phyloP scores from a whole-genome alignment of 2,797 vertebrate species.

The Miichthys miiuy region DNA sequence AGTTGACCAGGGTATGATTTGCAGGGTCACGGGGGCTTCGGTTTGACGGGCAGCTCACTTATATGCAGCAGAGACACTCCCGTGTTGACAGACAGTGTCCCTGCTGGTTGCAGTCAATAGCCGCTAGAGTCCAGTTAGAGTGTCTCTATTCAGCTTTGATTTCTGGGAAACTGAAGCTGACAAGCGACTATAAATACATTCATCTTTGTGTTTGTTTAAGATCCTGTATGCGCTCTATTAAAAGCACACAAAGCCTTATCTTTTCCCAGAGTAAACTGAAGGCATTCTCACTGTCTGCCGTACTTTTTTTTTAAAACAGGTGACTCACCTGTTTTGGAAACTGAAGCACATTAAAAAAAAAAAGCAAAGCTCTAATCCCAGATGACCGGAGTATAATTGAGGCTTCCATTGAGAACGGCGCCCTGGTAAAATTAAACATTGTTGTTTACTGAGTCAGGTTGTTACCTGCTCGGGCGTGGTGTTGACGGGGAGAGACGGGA shows the following conservation, averaged over 20 bases:
- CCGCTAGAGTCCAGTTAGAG: slow-evolving; percentile 16
- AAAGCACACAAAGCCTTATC: slow-evolving; percentile 23
- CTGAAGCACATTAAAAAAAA: slow-evolving; percentile 11
- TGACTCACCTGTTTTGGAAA: slow-evolving; percentile 84
- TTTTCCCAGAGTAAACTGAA: slow-evolving; percentile 32
- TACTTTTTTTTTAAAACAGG: slow-evolving; percentile 61
- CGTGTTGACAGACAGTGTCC: slow-evolving; percentile 66
- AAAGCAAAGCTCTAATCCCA: slow-evolving; percentile 69
- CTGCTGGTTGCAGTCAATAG: slow-evolving; percentile 65
- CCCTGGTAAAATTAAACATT: slow-evolving; percentile 69
- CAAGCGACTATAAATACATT: slow-evolving; percentile 57
- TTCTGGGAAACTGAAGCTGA: slow-evolving; percentile 61
- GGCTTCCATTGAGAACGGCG: slow-evolving; percentile 54
- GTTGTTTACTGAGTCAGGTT: slow-evolving; percentile 77
- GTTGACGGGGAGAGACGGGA: slow-evolving; percentile 25
- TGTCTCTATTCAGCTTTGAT: slow-evolving; percentile 63
- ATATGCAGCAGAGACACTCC: slow-evolving; percentile 44
- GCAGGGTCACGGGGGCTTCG: slow-evolving; percentile 71
- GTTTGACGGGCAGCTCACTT: slow-evolving; percentile 79
- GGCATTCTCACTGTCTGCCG: slow-evolving; percentile 23
- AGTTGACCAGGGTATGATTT: slow-evolving; percentile 74
- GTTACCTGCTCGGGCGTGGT: slow-evolving; percentile 81
- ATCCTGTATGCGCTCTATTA: slow-evolving; percentile 22
- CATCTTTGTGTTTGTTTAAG: slow-evolving; percentile 42
- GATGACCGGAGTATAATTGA: slow-evolving; percentile 74